Base-by-base conservation (phyloP, 2,797 vertebrate genomes). In the Novumbra hubbsi region DNA sequence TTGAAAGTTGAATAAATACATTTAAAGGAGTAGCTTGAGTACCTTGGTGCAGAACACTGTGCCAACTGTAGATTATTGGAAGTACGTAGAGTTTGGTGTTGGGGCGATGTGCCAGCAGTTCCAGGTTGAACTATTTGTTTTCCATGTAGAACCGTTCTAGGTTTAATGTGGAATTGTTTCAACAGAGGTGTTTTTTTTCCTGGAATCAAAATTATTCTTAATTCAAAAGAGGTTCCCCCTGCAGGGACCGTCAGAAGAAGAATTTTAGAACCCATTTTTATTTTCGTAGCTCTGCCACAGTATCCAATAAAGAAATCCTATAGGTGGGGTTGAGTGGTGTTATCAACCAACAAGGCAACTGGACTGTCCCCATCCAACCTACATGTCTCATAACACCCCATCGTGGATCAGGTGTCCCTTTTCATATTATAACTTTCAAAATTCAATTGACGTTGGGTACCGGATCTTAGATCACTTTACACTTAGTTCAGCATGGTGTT, bases 401-500 rank as follows among this genome's bases (percentile, higher is more conserved):
- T 52, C 50, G 7, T 7, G 50, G 19, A n/a, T 52, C 50, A 52
- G 50, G 50, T 52, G 17, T n/a, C 17, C 50, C 19, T 52, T n/a
- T 57, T 24, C 7, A 7, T 1, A 57, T 24, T n/a, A 57, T 21
- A 57, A 57, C 24, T 3, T 21, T 8, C 11, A 2, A 57, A 11
- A 57, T 57, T 57, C 52, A n/a, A 24, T 9, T 2, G 5, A 11
- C 50, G 17, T 5, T 16, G 5, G 50, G 7, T 1, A 1, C 15
- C 30, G 34, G 64, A 38, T 38, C 81, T 30, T 80, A 83, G 80
- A 83, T 81, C 73, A 55, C 83, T 52, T 74, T 78, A 76, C 83
- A 87, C 87, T 89, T 90, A 84, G 87, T 88, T 85, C 77, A 80
- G 85, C 81, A 79, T 82, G 84, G 83, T 86, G 88, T 28, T 28